Percentiles rank a stretch among this genome's conserved stretches.
Conservation (phyloP, 2,797 vertebrate species). For the Clangula hyemalis region DNA sequence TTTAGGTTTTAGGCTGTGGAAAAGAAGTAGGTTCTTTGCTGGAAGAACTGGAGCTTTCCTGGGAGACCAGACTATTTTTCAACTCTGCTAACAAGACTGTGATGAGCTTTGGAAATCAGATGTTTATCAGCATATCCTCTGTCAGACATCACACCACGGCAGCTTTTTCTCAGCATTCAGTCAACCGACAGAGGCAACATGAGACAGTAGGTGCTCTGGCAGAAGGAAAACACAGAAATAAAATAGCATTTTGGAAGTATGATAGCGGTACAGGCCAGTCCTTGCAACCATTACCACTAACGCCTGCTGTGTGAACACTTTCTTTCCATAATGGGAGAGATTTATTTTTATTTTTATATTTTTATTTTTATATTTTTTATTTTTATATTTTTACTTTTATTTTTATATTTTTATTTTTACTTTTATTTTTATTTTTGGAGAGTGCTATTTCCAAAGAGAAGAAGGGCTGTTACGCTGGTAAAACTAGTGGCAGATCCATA, state of each 20-base stretch:
- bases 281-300: neutral
- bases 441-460: neutral
- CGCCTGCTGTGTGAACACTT: neutral
- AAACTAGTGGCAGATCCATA: accelerated
- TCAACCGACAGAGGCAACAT: neutral
- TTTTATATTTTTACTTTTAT: neutral
- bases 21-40: neutral
- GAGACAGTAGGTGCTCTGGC: neutral
- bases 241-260: neutral
- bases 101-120: neutral
- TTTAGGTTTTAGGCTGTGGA: neutral
- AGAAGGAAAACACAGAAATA: neutral
- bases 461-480: neutral
- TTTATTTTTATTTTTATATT: neutral
- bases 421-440: neutral
- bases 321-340: neutral
- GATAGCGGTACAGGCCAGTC: neutral
- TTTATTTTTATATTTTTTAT: neutral
- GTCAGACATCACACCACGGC: neutral
- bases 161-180: neutral
- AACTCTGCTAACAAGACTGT: neutral
- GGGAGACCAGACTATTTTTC: neutral
- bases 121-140: neutral
- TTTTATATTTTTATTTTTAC: neutral
- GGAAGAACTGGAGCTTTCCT: conserved; percentile 10